Base-by-base conservation (phyloP, 2,113 vertebrate species). In the Pterocles orientalis region DNA sequence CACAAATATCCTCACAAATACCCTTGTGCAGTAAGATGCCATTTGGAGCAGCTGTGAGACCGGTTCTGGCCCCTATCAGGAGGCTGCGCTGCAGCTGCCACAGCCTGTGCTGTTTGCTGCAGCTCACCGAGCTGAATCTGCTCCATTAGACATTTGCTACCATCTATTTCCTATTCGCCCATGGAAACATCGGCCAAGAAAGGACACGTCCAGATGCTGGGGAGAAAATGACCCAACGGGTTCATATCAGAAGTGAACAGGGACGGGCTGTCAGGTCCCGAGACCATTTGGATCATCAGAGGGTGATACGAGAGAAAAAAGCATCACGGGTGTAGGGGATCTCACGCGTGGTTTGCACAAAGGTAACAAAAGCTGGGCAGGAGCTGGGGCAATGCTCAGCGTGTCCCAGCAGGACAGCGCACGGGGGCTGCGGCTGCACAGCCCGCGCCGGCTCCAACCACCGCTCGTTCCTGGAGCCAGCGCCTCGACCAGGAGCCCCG, bases 311-410 rank as follows among this genome's bases (percentile, higher is more conserved):
- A 15, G n/a, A 36, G 41, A 61, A 41, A 33, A 28, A 41, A 26
- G 47, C 25, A 28, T 15, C 25, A 2, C 1, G 17, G 68, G 12
- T 1, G 5, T 0, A 54, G 16, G 43, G 26, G 43, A 48, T 7
- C 56, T 31, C 24, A 4, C 3, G 3, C 5, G 18, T 1, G 3
- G 28, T 12, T 39, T n/a, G 18, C 53, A 29, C 33, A 34, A 21
- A 53, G 47, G 28, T 9, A 15, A 12, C 6, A 17, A 45, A 15
- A 25, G 33, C 21, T 39, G 28, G 15, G 14, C 33, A 8, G 7
- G 4, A 25, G 23, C 21, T 24, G 4, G 50, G n/a, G n/a, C n/a
- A n/a, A n/a, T n/a, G 21, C 8, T 4, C 51, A 36, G 78, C 45
- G 4, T 4, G 6, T 7, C 24, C 24, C 62, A 20, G 64, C 48